Evolutionary conservation across 2,888 invertebrate genomes (phyloP), one percentile per base, ranked within the genome.

Genomic region (Heliconius ethilla): DNA sequence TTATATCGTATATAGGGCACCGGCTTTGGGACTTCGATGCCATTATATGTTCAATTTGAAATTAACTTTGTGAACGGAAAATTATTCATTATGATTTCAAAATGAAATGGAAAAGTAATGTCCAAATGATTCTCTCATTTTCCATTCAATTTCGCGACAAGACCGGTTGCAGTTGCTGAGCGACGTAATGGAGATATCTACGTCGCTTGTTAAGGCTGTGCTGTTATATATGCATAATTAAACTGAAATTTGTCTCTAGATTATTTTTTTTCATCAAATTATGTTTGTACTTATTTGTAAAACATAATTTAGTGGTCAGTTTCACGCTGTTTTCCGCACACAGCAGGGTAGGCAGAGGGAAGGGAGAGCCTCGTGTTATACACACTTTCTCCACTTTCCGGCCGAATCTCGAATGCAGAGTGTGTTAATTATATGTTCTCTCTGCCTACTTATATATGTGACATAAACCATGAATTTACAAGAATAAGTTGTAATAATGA

Each of bases 21-120:
- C 25, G 27, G 62, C 62, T 62, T 63, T 74, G 62, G 74, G 63
- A 74, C 63, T 73, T 74, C 74, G 40, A 63, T 74, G 27, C 37
- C 40, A 74, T 63, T 74, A 63, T 74, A 74, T 40, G 63, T 63
- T 63, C 62, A 74, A 63, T 74, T 74, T 74, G 37, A 74, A 74
- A 74, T 74, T 63, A 74, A 74, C 63, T 74, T 74, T 74, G 63
- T 63, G 63, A 62, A 40, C 18, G 40, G 74, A 63, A 63, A 63
- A 33, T 63, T 63, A 62, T 63, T 74, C 62, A 74, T 74, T 74
- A 74, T 74, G 27, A 55, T 55, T 72, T 72, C 55, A 55, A 27
- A 59, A 72, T 72, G 29, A 72, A 72, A 72, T 55, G n/a, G 55
- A n/a, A 33, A 55, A 72, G 51, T 72, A 59, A 72, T 72, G 33